Evolutionary conservation across 2,888 invertebrate genomes (phyloP).

Genomic region (Drosophila neotestacea): DNA sequence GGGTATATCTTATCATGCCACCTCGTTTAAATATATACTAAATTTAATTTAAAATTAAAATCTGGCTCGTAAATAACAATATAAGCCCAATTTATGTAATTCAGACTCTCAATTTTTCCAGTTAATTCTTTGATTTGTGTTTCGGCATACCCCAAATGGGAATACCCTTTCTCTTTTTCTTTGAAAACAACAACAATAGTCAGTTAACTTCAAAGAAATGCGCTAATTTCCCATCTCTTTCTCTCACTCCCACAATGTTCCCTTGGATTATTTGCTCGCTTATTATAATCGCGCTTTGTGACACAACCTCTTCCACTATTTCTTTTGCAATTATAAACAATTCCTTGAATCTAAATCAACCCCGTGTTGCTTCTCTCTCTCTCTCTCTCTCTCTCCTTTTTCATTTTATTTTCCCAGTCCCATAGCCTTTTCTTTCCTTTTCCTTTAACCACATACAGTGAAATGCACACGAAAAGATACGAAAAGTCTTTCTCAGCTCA

Average conservation of each 20-base stretch:
- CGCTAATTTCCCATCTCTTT: neutral
- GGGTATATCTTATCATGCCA: neutral
- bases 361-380: conserved; percentile 6
- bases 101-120: neutral
- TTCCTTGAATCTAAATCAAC: conserved; percentile 53
- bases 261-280: conserved; percentile 40
- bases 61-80: neutral
- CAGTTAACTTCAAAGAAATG: conserved; percentile 47
- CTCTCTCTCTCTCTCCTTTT: neutral
- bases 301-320: conserved; percentile 40
- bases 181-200: conserved; percentile 16
- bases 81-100: neutral
- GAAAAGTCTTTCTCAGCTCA: conserved; percentile 39
- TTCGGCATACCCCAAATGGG: neutral
- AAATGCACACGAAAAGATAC: conserved; percentile 29
- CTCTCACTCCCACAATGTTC: neutral
- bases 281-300: conserved; percentile 75
- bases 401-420: neutral
- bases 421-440: neutral
- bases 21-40: no score
- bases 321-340: conserved; percentile 59
- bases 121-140: neutral
- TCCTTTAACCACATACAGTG: conserved; percentile 16
- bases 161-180: neutral
- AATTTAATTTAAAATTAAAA: no score